A percentile compares a stretch with the other conserved stretches of the same genome.
Evolutionary conservation across 1,140 invertebrate genomes (phyloP).

Genomic region (Aphelenchoides avenae): DNA sequence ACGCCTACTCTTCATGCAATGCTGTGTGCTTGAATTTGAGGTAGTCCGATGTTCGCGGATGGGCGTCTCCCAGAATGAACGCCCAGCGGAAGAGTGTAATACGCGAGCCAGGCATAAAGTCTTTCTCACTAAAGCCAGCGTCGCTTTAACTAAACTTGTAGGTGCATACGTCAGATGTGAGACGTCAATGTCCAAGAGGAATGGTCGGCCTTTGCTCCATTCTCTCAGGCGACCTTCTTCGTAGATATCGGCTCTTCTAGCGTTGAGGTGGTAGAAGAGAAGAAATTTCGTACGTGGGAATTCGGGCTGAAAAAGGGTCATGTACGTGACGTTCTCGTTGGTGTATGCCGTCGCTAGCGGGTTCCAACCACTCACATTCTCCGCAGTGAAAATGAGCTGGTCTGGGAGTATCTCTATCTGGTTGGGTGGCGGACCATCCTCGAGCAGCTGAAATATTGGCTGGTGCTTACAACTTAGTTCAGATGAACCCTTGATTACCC

Average conservation of each 20-base stretch:
- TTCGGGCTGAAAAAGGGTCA: slow-evolving; percentile 32
- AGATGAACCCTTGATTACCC: neutral
- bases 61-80: slow-evolving; percentile 17
- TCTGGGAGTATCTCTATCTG: slow-evolving; percentile 30
- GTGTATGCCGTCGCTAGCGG: too few species aligned
- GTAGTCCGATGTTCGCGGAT: slow-evolving; percentile 11
- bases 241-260: slow-evolving; percentile 28
- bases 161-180: slow-evolving; percentile 13
- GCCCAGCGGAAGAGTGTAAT: slow-evolving; percentile 25
- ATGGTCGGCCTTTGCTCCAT: slow-evolving; percentile 32
- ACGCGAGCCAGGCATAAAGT: slow-evolving; percentile 2
- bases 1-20: too few species aligned
- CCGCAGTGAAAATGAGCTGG: slow-evolving; percentile 29
- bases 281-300: slow-evolving; percentile 31
- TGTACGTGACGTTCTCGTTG: neutral
- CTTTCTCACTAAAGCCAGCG: slow-evolving; percentile 12
- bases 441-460: slow-evolving; percentile 17
- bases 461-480: neutral
- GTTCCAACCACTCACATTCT: slow-evolving; percentile 23
- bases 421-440: slow-evolving; percentile 32
- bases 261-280: slow-evolving; percentile 26
- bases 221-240: slow-evolving; percentile 20
- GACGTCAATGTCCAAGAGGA: slow-evolving; percentile 32
- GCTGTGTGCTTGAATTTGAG: slow-evolving; percentile 1
- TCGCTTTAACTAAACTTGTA: slow-evolving; percentile 6